Evolutionary conservation across 2,888 invertebrate genomes (phyloP), one percentile per base, ranked within the genome.

Genomic region (Metellina segmentata): DNA sequence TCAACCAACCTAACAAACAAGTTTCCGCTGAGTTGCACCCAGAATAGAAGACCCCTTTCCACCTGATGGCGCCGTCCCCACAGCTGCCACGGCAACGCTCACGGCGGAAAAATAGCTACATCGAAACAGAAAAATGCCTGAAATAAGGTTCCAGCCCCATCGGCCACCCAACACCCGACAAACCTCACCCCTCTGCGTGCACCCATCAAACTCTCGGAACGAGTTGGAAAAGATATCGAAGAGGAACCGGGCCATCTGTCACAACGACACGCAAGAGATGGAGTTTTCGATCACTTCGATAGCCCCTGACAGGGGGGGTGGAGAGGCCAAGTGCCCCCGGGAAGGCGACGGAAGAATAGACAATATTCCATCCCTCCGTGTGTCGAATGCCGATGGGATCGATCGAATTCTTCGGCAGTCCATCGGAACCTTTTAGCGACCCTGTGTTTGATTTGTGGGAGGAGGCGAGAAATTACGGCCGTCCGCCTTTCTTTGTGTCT

Each of bases 311-410:
- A 75, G 34, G 75, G 49, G 34, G 75, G 49, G 20, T 7, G 20
- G 71, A 19, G 71, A 20, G 71, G 71, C 71, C 34, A 34, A 34
- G 34, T 71, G 71, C 20, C 71, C 71, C 71, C 19, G 16, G 71
- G 71, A 20, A n/a, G 8, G 71, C n/a, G 7, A 20, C 19, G n/a
- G 71, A 70, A 70, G 19, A 19, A n/a, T 11, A 72, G 11, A 34
- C 20, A 72, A 19, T 19, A 11, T 19, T 19, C 51, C 19, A 7
- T 51, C 19, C 52, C 52, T 8, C 19, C 77, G 77, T 77, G 77
- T 51, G 77, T 51, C 19, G 77, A 77, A 77, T 51, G n/a, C 77
- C 77, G 77, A 77, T 77, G 51, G n/a, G 49, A 77, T 77, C 77
- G 77, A 77, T 77, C 52, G 51, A 51, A 77, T 77, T 77, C 77